These are phyloP conservation scores for Eulemur macaco DNA, from an alignment of 2,113 vertebrate species.

Conservation along the genomic window DNA sequence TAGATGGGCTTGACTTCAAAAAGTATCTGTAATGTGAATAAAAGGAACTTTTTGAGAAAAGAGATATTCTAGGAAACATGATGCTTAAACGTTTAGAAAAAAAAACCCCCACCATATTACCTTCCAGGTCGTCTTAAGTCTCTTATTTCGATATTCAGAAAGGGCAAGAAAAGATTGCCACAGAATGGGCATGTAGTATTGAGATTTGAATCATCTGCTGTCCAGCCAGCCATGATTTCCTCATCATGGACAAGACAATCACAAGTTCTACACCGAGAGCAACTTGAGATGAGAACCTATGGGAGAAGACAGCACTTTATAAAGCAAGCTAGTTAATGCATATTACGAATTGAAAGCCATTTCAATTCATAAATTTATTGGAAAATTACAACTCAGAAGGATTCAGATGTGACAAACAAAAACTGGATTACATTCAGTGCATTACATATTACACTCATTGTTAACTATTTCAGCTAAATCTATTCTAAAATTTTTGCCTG, in stretches of 20 bases:
- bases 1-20: constrained; percentile 88
- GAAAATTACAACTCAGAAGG: constrained; percentile 19
- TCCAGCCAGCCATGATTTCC: constrained; percentile 99
- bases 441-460: neutral
- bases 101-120: constrained; percentile 76
- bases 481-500: neutral
- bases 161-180: constrained; percentile 95
- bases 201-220: constrained; percentile 97
- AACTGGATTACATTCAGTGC: neutral
- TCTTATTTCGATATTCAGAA: constrained; percentile 94
- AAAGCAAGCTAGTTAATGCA: neutral
- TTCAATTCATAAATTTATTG: neutral
- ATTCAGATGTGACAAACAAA: neutral
- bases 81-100: neutral
- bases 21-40: constrained; percentile 85
- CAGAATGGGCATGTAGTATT: constrained; percentile 98
- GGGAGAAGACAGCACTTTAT: neutral
- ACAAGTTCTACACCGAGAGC: constrained; percentile 96
- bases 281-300: constrained; percentile 97
- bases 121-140: constrained; percentile 91
- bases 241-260: constrained; percentile 98
- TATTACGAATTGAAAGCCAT: neutral
- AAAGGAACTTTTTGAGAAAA: constrained; percentile 57
- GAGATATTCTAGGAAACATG: neutral
- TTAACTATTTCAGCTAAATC: constrained; percentile 16